phyloP scores from a whole-genome alignment of 2,888 invertebrate genomes.

The Incurvaria masculella region DNA sequence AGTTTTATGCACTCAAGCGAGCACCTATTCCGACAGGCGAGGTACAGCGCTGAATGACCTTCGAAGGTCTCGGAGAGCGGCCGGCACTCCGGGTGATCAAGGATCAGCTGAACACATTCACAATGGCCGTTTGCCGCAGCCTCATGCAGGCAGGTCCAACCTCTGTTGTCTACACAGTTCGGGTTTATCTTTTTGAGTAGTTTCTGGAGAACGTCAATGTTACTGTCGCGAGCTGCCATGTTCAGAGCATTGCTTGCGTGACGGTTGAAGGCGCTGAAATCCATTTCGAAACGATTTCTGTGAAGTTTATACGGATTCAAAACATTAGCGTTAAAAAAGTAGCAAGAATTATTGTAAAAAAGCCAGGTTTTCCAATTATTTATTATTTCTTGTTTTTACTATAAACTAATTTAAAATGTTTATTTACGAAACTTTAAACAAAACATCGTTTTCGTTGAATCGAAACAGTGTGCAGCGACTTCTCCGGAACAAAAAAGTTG shows the following conservation, averaged over 20 bases:
- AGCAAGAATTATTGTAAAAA: too few relatives aligned
- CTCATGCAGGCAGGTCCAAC: slow-evolving; percentile 54
- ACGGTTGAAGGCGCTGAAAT: slow-evolving; percentile 53
- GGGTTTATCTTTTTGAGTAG: slow-evolving; percentile 43
- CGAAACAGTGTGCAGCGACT: too few relatives aligned
- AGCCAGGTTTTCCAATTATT: too few relatives aligned
- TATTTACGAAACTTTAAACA: too few relatives aligned
- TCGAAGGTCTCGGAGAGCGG: slow-evolving; percentile 42
- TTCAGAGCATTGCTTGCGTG: slow-evolving; percentile 41
- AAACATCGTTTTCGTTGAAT: too few relatives aligned
- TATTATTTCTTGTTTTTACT: too few relatives aligned
- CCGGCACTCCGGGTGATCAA: slow-evolving; percentile 32
- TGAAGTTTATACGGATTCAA: too few relatives aligned
- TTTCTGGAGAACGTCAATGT: slow-evolving; percentile 29
- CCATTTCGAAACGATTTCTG: too few relatives aligned
- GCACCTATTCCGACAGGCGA: slow-evolving; percentile 36
- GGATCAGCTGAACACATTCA: slow-evolving; percentile 32
- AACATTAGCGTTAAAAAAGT: too few relatives aligned
- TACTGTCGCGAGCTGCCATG: slow-evolving; percentile 42
- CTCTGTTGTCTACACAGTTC: slow-evolving; percentile 48
- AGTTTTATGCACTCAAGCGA: slow-evolving; percentile 34
- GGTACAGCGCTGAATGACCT: slow-evolving; percentile 46
- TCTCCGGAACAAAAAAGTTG: too few relatives aligned
- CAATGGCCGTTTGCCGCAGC: slow-evolving; percentile 43
- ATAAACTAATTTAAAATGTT: too few relatives aligned